A percentile compares a stretch with the other conserved stretches of the same genome.
Conservation (phyloP, 2,888 invertebrate genomes). For the Chrysolina haemoptera region DNA sequence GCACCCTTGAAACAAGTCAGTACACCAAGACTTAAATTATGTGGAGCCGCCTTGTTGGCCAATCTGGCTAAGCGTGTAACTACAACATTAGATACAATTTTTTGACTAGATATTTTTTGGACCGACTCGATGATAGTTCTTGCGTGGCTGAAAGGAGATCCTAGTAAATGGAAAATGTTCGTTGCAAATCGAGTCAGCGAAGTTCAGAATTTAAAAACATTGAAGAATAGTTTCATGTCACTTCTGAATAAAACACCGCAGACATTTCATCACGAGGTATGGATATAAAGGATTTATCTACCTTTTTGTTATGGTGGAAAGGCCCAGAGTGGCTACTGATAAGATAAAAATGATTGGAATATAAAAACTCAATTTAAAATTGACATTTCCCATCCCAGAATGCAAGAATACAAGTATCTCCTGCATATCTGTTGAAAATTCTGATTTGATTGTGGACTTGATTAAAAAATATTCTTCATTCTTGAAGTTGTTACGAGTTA, state of each 20-base stretch:
- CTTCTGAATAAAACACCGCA: slow-evolving; percentile 3
- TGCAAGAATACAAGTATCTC: background rate
- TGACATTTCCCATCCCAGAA: background rate
- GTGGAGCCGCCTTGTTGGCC: slow-evolving; percentile 22
- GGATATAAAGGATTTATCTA: background rate
- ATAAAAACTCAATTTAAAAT: background rate
- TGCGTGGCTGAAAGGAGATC: background rate
- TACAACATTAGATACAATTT: slow-evolving; percentile 13
- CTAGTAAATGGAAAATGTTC: background rate
- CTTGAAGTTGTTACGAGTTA: slow-evolving; percentile 4
- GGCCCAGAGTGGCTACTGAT: slow-evolving; percentile 11
- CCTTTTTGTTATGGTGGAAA: background rate
- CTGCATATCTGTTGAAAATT: slow-evolving; percentile 8
- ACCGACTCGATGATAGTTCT: slow-evolving; percentile 23
- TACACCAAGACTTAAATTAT: slow-evolving; percentile 23
- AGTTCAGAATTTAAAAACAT: too few relatives aligned
- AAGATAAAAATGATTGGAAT: slow-evolving; percentile 11
- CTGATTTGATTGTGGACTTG: background rate
- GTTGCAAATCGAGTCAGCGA: slow-evolving; percentile 6
- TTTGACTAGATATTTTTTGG: background rate
- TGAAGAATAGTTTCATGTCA: too few relatives aligned
- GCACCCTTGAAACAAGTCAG: slow-evolving; percentile 23
- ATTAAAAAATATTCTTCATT: background rate
- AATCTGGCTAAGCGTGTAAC: background rate
- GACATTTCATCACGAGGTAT: slow-evolving; percentile 2